Conservation (phyloP, 1,140 invertebrate genomes). For the Conus betulinus region DNA sequence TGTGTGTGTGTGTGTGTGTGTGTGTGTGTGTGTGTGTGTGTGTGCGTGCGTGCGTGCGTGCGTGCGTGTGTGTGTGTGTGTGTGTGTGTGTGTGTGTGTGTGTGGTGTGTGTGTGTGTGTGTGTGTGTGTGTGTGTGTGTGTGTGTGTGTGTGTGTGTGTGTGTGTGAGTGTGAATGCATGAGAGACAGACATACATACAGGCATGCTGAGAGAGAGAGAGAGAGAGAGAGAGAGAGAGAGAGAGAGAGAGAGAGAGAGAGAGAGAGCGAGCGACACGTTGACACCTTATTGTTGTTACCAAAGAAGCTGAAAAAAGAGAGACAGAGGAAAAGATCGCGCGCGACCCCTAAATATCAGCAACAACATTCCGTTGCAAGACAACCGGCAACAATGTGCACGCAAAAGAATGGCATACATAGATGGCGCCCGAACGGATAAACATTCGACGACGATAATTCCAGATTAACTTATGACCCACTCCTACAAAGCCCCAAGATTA, state of each 20-base stretch:
- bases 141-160: neutral
- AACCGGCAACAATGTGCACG: too few species aligned
- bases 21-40: too few species aligned
- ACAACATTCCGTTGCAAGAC: too few species aligned
- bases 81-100: too few species aligned
- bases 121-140: neutral
- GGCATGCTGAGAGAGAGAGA: neutral
- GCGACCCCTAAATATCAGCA: too few species aligned
- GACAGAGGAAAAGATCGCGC: neutral
- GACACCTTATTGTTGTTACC: neutral
- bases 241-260: neutral
- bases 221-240: conserved; percentile 5
- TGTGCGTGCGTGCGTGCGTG: neutral
- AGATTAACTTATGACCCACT: too few species aligned
- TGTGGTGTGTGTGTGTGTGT: too few species aligned
- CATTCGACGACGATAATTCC: too few species aligned
- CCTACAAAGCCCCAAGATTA: too few species aligned
- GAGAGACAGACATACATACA: neutral
- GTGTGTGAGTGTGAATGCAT: neutral
- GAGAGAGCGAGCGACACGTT: neutral
- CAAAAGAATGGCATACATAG: too few species aligned
- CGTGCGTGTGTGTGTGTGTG: neutral
- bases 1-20: neutral
- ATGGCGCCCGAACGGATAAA: too few species aligned
- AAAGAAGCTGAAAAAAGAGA: neutral